phyloP scores from a whole-genome alignment of 2,797 vertebrate species.

The Clarias platycephalus region DNA sequence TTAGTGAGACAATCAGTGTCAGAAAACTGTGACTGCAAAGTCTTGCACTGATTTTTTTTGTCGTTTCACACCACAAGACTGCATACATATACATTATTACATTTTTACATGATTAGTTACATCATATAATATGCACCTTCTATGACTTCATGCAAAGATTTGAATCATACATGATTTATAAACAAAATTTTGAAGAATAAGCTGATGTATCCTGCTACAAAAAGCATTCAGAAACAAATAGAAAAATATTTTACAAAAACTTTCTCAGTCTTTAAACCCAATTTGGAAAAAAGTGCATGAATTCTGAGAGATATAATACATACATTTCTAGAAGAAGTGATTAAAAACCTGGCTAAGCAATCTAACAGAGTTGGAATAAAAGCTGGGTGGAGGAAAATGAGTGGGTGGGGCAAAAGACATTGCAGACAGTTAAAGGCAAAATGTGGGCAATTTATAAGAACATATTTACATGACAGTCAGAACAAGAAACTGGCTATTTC shows the following conservation, averaged over 20 bases:
- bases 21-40: not conserved
- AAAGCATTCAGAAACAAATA: not conserved
- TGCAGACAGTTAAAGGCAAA: slow-evolving; percentile 5
- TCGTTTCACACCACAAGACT: not conserved
- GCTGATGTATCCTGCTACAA: not conserved
- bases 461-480: slow-evolving; percentile 5
- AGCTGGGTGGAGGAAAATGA: slow-evolving; percentile 30
- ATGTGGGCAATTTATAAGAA: slow-evolving; percentile 7
- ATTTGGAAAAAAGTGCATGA: not conserved
- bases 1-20: not conserved
- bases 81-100: too few relatives aligned
- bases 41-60: not conserved
- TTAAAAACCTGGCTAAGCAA: not conserved
- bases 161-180: not conserved
- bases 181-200: not conserved
- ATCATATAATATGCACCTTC: not conserved
- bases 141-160: not conserved
- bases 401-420: slow-evolving; percentile 10
- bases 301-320: not conserved
- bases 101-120: slow-evolving; percentile 20
- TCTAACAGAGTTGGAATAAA: slow-evolving; percentile 16
- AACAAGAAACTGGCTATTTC: slow-evolving; percentile 13
- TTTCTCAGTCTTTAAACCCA: not conserved
- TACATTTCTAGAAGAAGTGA: not conserved
- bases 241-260: not conserved